Conservation (phyloP, 2,113 vertebrate species). For the Pluvialis apricaria region DNA sequence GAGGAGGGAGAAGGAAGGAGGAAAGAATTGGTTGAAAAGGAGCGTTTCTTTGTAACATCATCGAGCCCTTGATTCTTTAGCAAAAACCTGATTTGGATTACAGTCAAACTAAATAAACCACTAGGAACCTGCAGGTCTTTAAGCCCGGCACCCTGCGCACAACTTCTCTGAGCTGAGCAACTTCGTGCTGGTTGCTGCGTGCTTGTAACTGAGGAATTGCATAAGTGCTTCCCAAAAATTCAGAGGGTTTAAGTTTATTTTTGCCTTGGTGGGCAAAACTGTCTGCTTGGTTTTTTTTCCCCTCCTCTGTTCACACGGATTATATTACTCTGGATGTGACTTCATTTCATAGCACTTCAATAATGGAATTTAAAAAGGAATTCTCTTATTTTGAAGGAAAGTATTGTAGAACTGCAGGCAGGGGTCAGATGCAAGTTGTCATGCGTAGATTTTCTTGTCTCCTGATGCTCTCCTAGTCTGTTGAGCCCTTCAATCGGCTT, state of each 20-base stretch:
- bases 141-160: background rate
- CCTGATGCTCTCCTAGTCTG: background rate
- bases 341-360: background rate
- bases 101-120: background rate
- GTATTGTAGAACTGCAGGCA: background rate
- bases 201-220: background rate
- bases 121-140: background rate
- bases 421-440: background rate
- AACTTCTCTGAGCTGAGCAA: background rate
- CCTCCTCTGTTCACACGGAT: background rate
- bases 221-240: background rate
- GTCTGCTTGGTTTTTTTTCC: background rate
- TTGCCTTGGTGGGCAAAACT: background rate
- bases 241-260: background rate
- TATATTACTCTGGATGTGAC: background rate
- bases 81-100: background rate
- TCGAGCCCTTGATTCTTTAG: background rate
- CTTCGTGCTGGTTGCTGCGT: accelerated
- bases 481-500: accelerated
- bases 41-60: background rate
- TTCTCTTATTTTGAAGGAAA: background rate
- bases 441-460: background rate
- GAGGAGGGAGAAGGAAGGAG: background rate
- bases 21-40: background rate
- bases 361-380: background rate